Evolutionary conservation across 2,113 vertebrate genomes (phyloP).

Genomic region (Entosphenus tridentatus): DNA sequence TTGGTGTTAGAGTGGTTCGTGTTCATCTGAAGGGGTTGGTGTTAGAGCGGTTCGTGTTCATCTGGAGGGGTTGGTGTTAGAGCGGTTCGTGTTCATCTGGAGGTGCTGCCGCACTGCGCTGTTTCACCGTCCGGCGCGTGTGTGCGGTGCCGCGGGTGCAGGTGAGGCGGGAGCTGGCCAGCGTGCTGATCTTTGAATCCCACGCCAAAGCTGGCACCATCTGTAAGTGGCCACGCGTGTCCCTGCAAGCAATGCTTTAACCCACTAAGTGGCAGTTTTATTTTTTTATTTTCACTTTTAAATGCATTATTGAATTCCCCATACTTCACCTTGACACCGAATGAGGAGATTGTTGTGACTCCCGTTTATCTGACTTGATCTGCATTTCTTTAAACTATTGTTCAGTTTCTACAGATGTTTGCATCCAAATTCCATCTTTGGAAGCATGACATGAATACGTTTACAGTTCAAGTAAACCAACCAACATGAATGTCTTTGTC

Average conservation of each 20-base stretch:
- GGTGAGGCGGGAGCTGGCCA: constrained; percentile 76
- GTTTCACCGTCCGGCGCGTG: too few species aligned
- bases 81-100: too few species aligned
- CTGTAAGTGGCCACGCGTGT: constrained; percentile 35
- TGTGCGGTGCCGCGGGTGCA: constrained; percentile 14
- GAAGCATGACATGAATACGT: neutral
- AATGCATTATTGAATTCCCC: neutral
- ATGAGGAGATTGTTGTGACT: neutral
- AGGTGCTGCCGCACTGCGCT: too few species aligned
- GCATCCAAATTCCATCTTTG: too few species aligned
- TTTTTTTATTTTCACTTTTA: fast-evolving
- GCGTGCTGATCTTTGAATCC: constrained; percentile 83
- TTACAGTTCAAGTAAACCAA: constrained; percentile 11
- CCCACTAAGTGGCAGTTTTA: fast-evolving
- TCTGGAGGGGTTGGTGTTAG: too few species aligned
- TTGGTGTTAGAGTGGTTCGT: too few species aligned
- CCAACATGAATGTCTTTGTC: constrained; percentile 1
- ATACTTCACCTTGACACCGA: neutral
- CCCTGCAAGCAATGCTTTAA: neutral
- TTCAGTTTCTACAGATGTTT: neutral
- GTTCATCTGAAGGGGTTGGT: too few species aligned
- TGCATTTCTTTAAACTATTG: neutral
- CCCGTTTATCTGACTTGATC: neutral
- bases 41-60: too few species aligned
- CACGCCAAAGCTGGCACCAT: constrained; percentile 83